phyloP scores from a whole-genome alignment of 2,888 invertebrate species.

The Sminthurides aquaticus region DNA sequence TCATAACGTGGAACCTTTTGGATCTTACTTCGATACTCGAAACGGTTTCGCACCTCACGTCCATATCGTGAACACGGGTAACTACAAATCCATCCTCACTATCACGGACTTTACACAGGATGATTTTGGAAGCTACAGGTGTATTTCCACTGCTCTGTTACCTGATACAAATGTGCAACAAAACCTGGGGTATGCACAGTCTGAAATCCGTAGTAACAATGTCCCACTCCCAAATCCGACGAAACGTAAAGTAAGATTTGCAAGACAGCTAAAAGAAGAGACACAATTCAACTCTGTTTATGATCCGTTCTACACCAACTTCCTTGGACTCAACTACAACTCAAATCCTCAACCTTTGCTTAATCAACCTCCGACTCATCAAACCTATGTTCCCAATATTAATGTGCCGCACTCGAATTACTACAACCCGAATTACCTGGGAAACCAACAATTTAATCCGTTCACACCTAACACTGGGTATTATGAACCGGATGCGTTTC shows the following conservation, averaged over 20 bases:
- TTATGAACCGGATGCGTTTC: not conserved
- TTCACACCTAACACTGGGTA: not conserved
- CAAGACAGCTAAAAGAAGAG: constrained; percentile 19
- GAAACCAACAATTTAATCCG: not conserved
- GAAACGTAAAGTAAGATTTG: constrained; percentile 23
- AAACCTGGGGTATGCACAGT: not conserved
- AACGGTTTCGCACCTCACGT: constrained; percentile 38
- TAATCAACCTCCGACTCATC: constrained; percentile 2
- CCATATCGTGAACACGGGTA: constrained; percentile 27
- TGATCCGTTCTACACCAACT: constrained; percentile 20
- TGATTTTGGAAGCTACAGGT: constrained; percentile 39
- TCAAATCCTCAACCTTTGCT: not conserved
- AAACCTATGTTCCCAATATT: constrained; percentile 1
- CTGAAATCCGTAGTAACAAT: constrained; percentile 16
- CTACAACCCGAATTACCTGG: constrained; percentile 9
- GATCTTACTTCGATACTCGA: constrained; percentile 37
- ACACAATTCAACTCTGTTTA: constrained; percentile 17
- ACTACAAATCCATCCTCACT: constrained; percentile 34
- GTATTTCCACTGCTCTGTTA: constrained; percentile 37
- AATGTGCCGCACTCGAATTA: not conserved
- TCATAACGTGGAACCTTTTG: constrained; percentile 37
- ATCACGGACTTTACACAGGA: constrained; percentile 35
- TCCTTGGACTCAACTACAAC: constrained; percentile 6
- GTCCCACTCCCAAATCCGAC: constrained; percentile 8
- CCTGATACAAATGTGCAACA: constrained; percentile 27